These are phyloP conservation scores for Dolichoris vasculosae DNA, from an alignment of 1,140 invertebrate genomes.

Conservation along the genomic window DNA sequence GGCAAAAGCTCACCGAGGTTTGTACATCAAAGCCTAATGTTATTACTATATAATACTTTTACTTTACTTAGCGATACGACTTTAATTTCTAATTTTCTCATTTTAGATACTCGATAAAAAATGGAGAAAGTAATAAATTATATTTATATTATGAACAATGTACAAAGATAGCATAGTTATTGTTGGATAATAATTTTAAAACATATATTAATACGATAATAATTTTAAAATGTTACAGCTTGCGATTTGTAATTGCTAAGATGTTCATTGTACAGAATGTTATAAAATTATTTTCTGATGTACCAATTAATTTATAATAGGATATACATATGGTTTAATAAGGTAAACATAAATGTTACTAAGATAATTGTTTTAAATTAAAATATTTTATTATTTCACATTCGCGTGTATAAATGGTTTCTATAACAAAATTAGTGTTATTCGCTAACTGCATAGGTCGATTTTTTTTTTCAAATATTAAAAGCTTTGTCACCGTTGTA, in stretches of 20 bases:
- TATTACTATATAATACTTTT: background rate
- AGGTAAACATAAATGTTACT: slow-evolving; percentile 35
- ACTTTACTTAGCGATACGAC: background rate
- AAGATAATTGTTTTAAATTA: slow-evolving; percentile 61
- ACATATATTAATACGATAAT: slow-evolving; percentile 25
- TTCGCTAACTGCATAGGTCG: slow-evolving; percentile 53
- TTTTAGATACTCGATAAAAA: slow-evolving; percentile 59
- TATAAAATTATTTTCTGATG: slow-evolving; percentile 34
- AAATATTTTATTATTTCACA: slow-evolving; percentile 67
- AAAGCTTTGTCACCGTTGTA: slow-evolving; percentile 37
- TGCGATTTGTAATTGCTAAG: slow-evolving; percentile 18
- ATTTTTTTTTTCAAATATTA: slow-evolving; percentile 52
- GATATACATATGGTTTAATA: slow-evolving; percentile 20
- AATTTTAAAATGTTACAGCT: background rate
- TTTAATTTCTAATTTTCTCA: slow-evolving; percentile 20
- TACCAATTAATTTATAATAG: slow-evolving; percentile 36
- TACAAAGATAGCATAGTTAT: slow-evolving; percentile 29
- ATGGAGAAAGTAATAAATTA: slow-evolving; percentile 9
- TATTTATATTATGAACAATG: background rate
- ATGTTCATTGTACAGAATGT: slow-evolving; percentile 27
- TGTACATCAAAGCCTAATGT: slow-evolving; percentile 16
- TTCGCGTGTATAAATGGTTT: slow-evolving; percentile 62
- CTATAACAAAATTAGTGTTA: slow-evolving; percentile 56
- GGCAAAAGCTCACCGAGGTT: slow-evolving; percentile 66
- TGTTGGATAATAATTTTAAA: background rate